Conservation (phyloP, 2,888 invertebrate species). For the Gnatocerus cornutus region DNA sequence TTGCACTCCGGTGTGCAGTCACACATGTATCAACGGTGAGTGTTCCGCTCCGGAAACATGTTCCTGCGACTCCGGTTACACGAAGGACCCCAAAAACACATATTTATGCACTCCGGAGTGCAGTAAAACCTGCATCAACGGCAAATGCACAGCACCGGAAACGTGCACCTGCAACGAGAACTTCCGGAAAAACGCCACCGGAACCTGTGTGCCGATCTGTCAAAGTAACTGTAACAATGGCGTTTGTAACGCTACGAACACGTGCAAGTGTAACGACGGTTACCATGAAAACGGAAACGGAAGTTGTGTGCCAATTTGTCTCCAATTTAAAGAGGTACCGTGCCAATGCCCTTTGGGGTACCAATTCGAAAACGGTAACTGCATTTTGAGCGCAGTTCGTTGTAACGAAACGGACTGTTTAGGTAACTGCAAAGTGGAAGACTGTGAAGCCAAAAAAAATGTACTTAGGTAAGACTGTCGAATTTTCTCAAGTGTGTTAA, state of each 20-base stretch:
- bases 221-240: constrained; percentile 1
- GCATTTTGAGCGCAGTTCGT: background rate
- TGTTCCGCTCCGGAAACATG: constrained; percentile 68
- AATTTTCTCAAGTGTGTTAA: too few relatives aligned
- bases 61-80: constrained; percentile 56
- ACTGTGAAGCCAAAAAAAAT: background rate
- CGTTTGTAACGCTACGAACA: constrained; percentile 64
- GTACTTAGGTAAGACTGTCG: too few relatives aligned
- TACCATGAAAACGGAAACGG: constrained; percentile 3
- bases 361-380: constrained; percentile 28
- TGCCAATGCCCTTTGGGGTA: constrained; percentile 40
- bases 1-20: constrained; percentile 54
- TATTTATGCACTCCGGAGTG: constrained; percentile 57
- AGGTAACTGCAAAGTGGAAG: background rate
- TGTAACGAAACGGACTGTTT: background rate
- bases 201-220: too few relatives aligned
- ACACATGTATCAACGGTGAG: constrained; percentile 67
- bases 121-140: constrained; percentile 52
- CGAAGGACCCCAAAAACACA: constrained; percentile 51
- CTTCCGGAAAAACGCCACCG: background rate
- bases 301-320: constrained; percentile 51
- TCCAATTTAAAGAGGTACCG: constrained; percentile 48
- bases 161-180: constrained; percentile 53
- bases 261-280: constrained; percentile 69
- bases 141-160: constrained; percentile 55